Conservation (phyloP, 92 coral and sea anemone genomes). For the Scolanthus callimorphus region DNA sequence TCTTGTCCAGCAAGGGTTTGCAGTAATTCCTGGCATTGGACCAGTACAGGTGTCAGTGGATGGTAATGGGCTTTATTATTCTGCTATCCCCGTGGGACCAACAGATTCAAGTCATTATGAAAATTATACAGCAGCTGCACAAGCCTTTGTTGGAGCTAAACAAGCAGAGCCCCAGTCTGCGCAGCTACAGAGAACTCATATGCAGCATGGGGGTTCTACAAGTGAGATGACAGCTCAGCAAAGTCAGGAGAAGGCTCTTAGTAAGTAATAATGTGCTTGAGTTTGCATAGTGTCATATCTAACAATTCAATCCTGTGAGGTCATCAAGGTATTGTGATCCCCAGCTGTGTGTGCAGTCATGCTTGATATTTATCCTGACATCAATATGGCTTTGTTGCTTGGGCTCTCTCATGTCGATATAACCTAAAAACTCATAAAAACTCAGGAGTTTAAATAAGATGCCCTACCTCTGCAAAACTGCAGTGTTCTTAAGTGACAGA, state of each 20-base stretch:
- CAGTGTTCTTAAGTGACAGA: no score
- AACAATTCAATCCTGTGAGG: background rate
- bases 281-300: conserved; percentile 10
- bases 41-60: conserved; percentile 68
- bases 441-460: no score
- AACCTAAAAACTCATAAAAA: no score
- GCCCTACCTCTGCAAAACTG: no score
- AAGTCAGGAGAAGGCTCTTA: conserved; percentile 57
- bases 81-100: conserved; percentile 73
- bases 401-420: no score
- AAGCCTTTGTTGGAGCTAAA: conserved; percentile 54
- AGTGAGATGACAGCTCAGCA: conserved; percentile 32
- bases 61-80: conserved; percentile 64
- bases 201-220: conserved; percentile 8
- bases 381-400: conserved; percentile 24
- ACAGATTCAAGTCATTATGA: conserved; percentile 65
- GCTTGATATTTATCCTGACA: conserved; percentile 21
- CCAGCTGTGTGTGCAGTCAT: conserved; percentile 28
- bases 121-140: conserved; percentile 71
- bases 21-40: conserved; percentile 81
- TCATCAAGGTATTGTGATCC: conserved; percentile 10
- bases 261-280: conserved; percentile 51
- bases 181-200: conserved; percentile 6
- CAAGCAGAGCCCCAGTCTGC: conserved; percentile 33
- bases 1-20: conserved; percentile 55